Conservation (phyloP, 2,113 vertebrate species). For the Odocoileus virginianus region DNA sequence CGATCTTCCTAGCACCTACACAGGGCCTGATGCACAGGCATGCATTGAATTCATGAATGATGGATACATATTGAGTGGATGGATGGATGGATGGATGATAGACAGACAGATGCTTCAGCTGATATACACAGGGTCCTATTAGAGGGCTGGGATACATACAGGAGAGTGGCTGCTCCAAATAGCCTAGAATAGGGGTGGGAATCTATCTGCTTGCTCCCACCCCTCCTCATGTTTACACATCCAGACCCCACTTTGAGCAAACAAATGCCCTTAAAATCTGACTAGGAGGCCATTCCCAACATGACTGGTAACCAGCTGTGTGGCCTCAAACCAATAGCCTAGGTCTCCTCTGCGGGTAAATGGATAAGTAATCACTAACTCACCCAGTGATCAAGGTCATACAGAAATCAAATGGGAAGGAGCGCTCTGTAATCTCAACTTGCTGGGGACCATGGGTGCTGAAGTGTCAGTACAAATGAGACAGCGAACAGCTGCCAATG, state of each 20-base stretch:
- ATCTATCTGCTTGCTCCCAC: background rate
- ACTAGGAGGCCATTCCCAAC: background rate
- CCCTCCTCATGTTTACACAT: too few relatives aligned
- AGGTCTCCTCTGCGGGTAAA: background rate
- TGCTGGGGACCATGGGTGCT: background rate
- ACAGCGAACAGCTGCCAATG: too few relatives aligned
- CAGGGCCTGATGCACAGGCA: background rate
- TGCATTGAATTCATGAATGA: background rate
- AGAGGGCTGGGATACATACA: too few relatives aligned
- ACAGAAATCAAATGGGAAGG: background rate
- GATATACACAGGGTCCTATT: background rate
- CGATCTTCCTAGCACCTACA: background rate
- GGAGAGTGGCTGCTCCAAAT: background rate
- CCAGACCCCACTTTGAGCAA: background rate
- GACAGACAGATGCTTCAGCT: background rate
- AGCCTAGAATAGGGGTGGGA: background rate
- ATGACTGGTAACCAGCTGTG: background rate
- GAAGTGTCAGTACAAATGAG: too few relatives aligned
- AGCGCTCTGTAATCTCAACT: background rate
- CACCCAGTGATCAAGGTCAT: background rate
- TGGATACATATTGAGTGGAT: background rate
- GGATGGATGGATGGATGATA: too few relatives aligned
- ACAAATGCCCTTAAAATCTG: background rate
- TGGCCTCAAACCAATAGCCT: background rate
- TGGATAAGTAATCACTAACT: too few relatives aligned